Evolutionary conservation across 1,140 invertebrate genomes (phyloP), one percentile per base, ranked within the genome.

Genomic region (Gonioctena quinquepunctata): DNA sequence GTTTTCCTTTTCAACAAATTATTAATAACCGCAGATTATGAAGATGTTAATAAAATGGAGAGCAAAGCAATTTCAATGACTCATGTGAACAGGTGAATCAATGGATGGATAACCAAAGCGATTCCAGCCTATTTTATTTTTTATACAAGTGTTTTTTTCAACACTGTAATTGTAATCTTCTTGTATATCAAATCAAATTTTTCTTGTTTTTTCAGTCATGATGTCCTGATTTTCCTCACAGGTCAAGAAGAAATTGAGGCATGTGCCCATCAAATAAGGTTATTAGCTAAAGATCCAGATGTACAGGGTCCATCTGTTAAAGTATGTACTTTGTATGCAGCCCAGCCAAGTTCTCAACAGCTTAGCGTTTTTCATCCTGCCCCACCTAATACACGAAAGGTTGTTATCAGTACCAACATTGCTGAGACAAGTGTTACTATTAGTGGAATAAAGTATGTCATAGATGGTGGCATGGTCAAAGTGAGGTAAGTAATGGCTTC

Each of bases 201-300:
- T n/a, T n/a, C n/a, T n/a, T n/a, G n/a, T n/a, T n/a, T n/a, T 88
- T 85, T 70, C 78, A 93, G 91, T 76, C 87, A 92, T 76, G 96
- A 98, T 82, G 94, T 99, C 79, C 85, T 99, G 28, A 93, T 99
- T n/a, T 99, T 99, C 86, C 85, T 99, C 54, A 99, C 97, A 69
- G 98, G 98, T 2, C 96, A 99, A 86, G 97, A 99, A 83, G 98
- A 99, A 89, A 99, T 99, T 75, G 96, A 99, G 85, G 88, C 91
- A 2, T 89, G 95, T 66, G 92, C 90, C 42, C 85, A 88, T 66
- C 91, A 90, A 79, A 93, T 96, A 1, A 87, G 89, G 75, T 88
- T 92, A 76, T 88, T 95, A 66, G 88, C 89, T 3, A 93, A 91
- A 82, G 90, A 87, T 79, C 78, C 88, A 65, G 83, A 88, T 4